Conservation (phyloP, 2,797 vertebrate genomes). For the Neostethus bicornis region DNA sequence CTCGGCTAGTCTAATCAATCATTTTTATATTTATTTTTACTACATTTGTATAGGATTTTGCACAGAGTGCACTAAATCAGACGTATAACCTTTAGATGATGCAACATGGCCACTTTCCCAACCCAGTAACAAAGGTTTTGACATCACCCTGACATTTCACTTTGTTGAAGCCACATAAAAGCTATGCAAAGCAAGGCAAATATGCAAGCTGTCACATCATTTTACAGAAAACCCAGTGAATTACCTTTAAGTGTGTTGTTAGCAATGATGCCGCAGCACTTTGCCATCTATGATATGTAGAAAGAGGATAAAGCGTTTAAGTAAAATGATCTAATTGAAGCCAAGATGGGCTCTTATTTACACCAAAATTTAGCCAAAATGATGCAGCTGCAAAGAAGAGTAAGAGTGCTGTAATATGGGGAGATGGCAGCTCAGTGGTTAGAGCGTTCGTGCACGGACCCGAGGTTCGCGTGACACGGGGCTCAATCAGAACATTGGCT, state of each 20-base stretch:
- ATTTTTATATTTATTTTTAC: conserved; percentile 7
- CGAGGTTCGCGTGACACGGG: too few species aligned
- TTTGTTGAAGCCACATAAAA: conserved; percentile 19
- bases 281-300: conserved; percentile 4
- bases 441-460: too few species aligned
- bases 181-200: not conserved
- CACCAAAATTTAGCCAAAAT: too few species aligned
- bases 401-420: too few species aligned
- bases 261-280: conserved; percentile 19
- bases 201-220: conserved; percentile 8
- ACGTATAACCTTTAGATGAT: not conserved
- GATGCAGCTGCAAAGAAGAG: too few species aligned
- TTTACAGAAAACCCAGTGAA: conserved; percentile 7
- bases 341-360: too few species aligned
- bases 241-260: conserved; percentile 4
- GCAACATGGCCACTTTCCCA: conserved; percentile 10
- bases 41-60: not conserved
- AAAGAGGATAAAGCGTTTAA: not conserved
- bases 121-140: conserved; percentile 15
- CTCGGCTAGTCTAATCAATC: conserved; percentile 2
- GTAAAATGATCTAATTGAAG: not conserved
- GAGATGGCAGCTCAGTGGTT: too few species aligned
- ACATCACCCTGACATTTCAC: conserved; percentile 10
- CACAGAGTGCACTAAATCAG: not conserved
- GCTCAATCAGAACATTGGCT: too few species aligned